These are phyloP conservation scores for Conus canariensis DNA, from an alignment of 2,888 invertebrate species.

Conservation along the genomic window DNA sequence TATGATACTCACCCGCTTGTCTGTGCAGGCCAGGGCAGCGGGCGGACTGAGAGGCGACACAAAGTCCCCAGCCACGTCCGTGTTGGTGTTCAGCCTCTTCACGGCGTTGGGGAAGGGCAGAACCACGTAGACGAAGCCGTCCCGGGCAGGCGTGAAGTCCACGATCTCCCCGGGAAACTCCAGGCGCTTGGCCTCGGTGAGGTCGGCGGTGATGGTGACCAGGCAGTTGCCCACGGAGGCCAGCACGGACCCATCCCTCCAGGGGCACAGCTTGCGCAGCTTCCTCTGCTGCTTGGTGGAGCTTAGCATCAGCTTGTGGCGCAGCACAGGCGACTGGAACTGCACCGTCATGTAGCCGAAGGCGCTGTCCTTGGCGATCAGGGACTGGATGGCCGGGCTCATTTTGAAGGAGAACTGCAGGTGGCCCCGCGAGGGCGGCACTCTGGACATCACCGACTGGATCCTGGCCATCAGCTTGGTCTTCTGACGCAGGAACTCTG, in stretches of 20 bases:
- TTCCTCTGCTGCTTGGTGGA: slow-evolving; percentile 38
- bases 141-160: slow-evolving; percentile 31
- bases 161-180: slow-evolving; percentile 37
- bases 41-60: slow-evolving; percentile 35
- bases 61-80: slow-evolving; percentile 34
- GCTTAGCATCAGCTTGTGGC: slow-evolving; percentile 17
- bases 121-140: slow-evolving; percentile 38
- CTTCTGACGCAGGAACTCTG: slow-evolving; percentile 30
- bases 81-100: slow-evolving; percentile 29
- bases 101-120: slow-evolving; percentile 41
- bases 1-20: slow-evolving; percentile 17
- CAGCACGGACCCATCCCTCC: slow-evolving; percentile 30
- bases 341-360: slow-evolving; percentile 41
- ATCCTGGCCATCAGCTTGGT: slow-evolving; percentile 35
- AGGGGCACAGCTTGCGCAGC: slow-evolving; percentile 33
- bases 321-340: slow-evolving; percentile 42
- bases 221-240: slow-evolving; percentile 43
- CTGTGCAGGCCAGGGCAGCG: slow-evolving; percentile 27
- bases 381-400: slow-evolving; percentile 12
- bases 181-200: slow-evolving; percentile 38
- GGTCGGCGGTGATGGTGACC: slow-evolving; percentile 30
- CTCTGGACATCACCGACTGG: slow-evolving; percentile 37
- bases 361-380: slow-evolving; percentile 8
- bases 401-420: slow-evolving; percentile 33
- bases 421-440: slow-evolving; percentile 33